These are phyloP conservation scores for Apotomis capreana DNA, from an alignment of 2,888 invertebrate genomes.

Conservation along the genomic window DNA sequence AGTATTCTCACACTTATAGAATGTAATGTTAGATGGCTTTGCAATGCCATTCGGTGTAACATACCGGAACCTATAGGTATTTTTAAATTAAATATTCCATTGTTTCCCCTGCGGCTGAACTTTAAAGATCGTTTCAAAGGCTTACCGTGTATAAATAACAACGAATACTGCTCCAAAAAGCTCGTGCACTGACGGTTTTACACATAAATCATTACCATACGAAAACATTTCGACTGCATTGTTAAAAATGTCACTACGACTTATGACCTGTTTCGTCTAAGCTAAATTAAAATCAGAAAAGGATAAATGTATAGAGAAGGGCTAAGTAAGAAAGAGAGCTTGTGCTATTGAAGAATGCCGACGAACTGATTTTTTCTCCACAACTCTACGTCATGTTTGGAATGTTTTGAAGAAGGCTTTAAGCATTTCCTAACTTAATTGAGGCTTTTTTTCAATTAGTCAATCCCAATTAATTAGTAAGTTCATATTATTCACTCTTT, in stretches of 20 bases:
- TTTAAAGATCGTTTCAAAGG: constrained; percentile 63
- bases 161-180: constrained; percentile 68
- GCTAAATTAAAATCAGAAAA: constrained; percentile 72
- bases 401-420: constrained; percentile 34
- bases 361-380: constrained; percentile 50
- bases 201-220: constrained; percentile 83
- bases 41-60: not conserved
- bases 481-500: no score
- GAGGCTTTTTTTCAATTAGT: not conserved
- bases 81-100: constrained; percentile 62
- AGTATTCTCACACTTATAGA: constrained; percentile 28
- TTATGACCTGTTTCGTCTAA: constrained; percentile 81
- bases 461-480: not conserved
- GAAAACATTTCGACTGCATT: constrained; percentile 81
- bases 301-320: constrained; percentile 59
- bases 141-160: constrained; percentile 67
- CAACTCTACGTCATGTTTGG: constrained; percentile 37
- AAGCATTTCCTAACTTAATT: constrained; percentile 13
- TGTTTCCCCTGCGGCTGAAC: constrained; percentile 63
- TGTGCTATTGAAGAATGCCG: constrained; percentile 72
- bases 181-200: constrained; percentile 69
- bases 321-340: constrained; percentile 60
- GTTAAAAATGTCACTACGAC: constrained; percentile 82
- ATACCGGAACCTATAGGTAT: constrained; percentile 30
- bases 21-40: constrained; percentile 7